Evolutionary conservation across 2,888 invertebrate species (phyloP).

Genomic region (Schizotus pectinicornis): DNA sequence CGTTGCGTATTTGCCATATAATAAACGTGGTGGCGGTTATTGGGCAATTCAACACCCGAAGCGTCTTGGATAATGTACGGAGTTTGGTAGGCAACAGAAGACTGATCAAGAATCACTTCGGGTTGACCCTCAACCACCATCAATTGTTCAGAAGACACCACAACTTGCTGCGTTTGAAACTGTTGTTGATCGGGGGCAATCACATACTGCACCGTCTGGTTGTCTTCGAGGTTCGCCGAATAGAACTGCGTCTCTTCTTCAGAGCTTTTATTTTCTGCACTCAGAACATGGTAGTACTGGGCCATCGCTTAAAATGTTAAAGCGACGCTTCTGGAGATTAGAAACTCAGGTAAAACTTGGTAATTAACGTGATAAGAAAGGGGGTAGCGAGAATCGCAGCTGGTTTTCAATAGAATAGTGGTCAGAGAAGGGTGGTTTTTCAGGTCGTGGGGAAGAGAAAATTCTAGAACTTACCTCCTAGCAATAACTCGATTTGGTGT

Average conservation of each 20-base stretch:
- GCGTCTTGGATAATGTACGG: constrained; percentile 37
- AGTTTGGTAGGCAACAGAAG: constrained; percentile 45
- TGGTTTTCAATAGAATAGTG: too few relatives aligned
- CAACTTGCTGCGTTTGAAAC: constrained; percentile 50
- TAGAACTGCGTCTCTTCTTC: constrained; percentile 71
- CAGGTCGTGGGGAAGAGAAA: too few relatives aligned
- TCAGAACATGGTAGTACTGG: constrained; percentile 72
- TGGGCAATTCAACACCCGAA: constrained; percentile 24
- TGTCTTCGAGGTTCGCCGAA: constrained; percentile 64
- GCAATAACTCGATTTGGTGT: too few relatives aligned
- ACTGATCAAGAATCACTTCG: constrained; percentile 56
- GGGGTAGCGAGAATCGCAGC: too few relatives aligned
- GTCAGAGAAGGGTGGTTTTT: too few relatives aligned
- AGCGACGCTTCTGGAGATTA: background rate
- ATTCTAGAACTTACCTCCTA: too few relatives aligned
- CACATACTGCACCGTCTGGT: constrained; percentile 52
- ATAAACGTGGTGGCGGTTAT: constrained; percentile 41
- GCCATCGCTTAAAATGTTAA: constrained; percentile 61
- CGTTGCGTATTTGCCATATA: constrained; percentile 44
- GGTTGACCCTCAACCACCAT: constrained; percentile 58
- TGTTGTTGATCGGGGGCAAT: constrained; percentile 48
- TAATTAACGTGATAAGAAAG: too few relatives aligned
- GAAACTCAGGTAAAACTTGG: too few relatives aligned
- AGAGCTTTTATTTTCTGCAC: constrained; percentile 62
- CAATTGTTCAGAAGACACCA: constrained; percentile 52